Evolutionary conservation across 1,140 invertebrate genomes (phyloP), one percentile per base, ranked within the genome.

Genomic region (Diabrotica undecimpunctata): DNA sequence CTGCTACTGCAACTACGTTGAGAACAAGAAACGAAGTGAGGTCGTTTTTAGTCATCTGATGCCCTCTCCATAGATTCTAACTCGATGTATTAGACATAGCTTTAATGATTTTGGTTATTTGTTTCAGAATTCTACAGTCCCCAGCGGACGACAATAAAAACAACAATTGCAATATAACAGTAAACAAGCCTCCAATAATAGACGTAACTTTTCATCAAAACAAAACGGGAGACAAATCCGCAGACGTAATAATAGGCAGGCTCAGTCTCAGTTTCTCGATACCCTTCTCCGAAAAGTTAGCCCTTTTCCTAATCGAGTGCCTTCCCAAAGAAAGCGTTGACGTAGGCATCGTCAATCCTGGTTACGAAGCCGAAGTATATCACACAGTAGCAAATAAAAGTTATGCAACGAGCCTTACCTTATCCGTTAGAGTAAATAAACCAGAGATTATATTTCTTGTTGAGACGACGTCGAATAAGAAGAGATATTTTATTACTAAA

Each of bases 381-480:
- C 78, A 78, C 66, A 64, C 70, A n/a, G 72, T 76, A 5, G 70
- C 74, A 65, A 71, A 74, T 37, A 68, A 67, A 71, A 61, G 51
- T 37, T 78, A 75, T 64, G 81, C 72, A 6, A 66, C 67, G 74
- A 87, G 87, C 53, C 74, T 89, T 54, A 86, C 88, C 2, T 77
- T 92, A 67, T 90, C 89, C 1, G 77, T 90, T 10, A 84, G 88
- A 72, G 83, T 91, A 65, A 85, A 90, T 52, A 87, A 90, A 70
- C 91, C 91, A 10, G 91, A 94, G 77, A 82, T 95, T 36, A 87
- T 93, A 75, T 81, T 94, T 56, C 88, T 90, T 72, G 88, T 88
- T 10, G 87, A 89, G 72, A 81, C 86, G 6, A 85, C 83, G 36
- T 84, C 85, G 12, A 82, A 82, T n/a, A 85, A 87, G 64, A 86